These are phyloP conservation scores for Lasioglossum calceatum DNA, from an alignment of 2,888 invertebrate species.

Conservation along the genomic window DNA sequence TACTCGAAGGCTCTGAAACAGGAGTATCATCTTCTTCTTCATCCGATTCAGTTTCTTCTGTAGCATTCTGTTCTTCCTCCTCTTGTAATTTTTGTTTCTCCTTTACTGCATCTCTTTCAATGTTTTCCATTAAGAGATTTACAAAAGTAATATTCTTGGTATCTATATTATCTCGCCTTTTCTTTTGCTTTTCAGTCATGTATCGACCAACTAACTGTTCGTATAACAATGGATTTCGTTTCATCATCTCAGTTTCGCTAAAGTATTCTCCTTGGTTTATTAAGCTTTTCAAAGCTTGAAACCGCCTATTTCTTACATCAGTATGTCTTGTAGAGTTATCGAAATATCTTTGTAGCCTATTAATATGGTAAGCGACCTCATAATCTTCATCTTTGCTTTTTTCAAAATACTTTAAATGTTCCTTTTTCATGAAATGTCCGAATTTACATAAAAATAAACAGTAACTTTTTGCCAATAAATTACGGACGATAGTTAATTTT, in stretches of 20 bases:
- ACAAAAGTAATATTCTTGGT: constrained; percentile 88
- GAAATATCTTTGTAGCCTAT: constrained; percentile 87
- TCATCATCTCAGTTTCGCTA: constrained; percentile 97
- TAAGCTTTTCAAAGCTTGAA: constrained; percentile 91
- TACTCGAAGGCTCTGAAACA: constrained; percentile 37
- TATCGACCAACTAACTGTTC: constrained; percentile 96
- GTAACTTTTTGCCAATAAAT: constrained; percentile 88
- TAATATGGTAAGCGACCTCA: constrained; percentile 88
- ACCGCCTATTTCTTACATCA: constrained; percentile 92
- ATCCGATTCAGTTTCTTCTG: constrained; percentile 83
- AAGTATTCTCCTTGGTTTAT: constrained; percentile 91
- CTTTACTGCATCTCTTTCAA: constrained; percentile 90
- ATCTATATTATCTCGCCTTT: constrained; percentile 87
- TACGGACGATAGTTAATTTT: constrained; percentile 89
- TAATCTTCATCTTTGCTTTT: constrained; percentile 84
- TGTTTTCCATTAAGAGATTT: constrained; percentile 91
- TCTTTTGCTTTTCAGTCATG: constrained; percentile 91
- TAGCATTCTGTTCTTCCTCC: constrained; percentile 86
- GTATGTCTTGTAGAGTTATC: constrained; percentile 85
- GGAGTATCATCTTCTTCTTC: constrained; percentile 74
- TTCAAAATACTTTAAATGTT: constrained; percentile 90
- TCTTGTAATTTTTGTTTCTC: constrained; percentile 87
- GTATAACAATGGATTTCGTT: constrained; percentile 94
- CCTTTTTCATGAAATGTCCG: constrained; percentile 88
- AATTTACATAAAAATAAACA: constrained; percentile 91